These are phyloP conservation scores for Beaufortia kweichowensis DNA, from an alignment of 2,113 vertebrate species.

Conservation along the genomic window DNA sequence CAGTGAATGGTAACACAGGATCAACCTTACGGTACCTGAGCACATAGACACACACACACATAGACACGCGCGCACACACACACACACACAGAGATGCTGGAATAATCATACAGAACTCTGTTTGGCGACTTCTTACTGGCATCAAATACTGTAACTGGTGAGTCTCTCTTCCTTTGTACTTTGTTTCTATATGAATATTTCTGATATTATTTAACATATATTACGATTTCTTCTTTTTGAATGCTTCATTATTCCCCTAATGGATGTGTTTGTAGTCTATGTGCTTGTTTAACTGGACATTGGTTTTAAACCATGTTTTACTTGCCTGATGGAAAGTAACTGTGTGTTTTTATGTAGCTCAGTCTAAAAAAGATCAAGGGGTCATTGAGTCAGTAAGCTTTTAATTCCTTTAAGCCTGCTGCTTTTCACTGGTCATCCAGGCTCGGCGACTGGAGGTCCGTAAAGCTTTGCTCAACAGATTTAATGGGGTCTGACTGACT, in stretches of 20 bases:
- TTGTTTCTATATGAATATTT: not conserved
- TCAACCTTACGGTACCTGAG: constrained; percentile 56
- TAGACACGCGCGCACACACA: constrained; percentile 32
- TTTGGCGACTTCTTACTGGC: constrained; percentile 29
- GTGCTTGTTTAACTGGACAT: not conserved
- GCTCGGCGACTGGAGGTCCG: constrained; percentile 40
- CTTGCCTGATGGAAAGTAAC: constrained; percentile 3
- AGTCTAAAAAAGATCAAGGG: constrained; percentile 24
- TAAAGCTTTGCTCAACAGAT: constrained; percentile 52
- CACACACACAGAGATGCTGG: constrained; percentile 51
- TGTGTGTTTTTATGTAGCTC: constrained; percentile 33
- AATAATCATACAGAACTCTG: constrained; percentile 51
- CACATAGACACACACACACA: constrained; percentile 35
- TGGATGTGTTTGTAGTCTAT: not conserved
- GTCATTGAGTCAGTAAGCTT: constrained; percentile 55
- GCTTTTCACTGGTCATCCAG: constrained; percentile 28
- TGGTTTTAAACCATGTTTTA: not conserved
- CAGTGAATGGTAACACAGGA: constrained; percentile 58
- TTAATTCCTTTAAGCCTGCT: constrained; percentile 57
- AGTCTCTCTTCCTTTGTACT: constrained; percentile 29
- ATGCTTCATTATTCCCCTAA: not conserved
- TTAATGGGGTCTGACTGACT: constrained; percentile 51
- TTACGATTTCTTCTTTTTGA: constrained; percentile 6
- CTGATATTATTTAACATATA: not conserved
- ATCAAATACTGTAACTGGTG: constrained; percentile 50